Percentiles rank a stretch among this genome's conserved stretches.
phyloP scores from a whole-genome alignment of 2,113 vertebrate genomes.

The Mola mola region DNA sequence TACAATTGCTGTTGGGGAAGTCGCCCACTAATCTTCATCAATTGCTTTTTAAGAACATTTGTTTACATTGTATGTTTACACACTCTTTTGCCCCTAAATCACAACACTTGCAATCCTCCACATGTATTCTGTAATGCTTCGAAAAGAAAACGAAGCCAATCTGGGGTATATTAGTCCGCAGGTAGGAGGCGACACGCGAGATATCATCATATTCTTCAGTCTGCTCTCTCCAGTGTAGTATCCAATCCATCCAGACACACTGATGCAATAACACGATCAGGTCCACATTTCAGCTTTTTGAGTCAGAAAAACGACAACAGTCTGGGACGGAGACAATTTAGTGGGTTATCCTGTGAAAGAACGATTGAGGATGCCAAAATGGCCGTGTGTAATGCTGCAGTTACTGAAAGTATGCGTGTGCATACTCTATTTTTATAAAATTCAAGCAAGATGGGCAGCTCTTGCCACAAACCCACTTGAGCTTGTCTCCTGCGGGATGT shows the following conservation, averaged over 20 bases:
- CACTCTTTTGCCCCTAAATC: conserved; percentile 34
- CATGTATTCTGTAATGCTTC: conserved; percentile 4
- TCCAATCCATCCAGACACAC: not conserved
- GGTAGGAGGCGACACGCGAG: too few species aligned
- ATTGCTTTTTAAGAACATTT: conserved; percentile 15
- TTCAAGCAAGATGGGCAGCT: conserved; percentile 40
- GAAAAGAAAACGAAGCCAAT: not conserved
- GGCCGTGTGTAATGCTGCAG: conserved; percentile 32
- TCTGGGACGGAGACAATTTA: not conserved
- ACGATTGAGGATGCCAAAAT: conserved; percentile 62
- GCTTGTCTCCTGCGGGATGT: conserved; percentile 9
- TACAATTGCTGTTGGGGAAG: not conserved
- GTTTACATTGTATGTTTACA: conserved; percentile 75
- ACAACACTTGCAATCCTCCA: conserved; percentile 20
- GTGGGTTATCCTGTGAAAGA: conserved; percentile 61
- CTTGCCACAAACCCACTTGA: not conserved
- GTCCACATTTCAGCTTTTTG: conserved; percentile 3
- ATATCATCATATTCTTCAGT: not conserved
- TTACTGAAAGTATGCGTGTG: conserved; percentile 32
- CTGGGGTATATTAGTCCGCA: too few species aligned
- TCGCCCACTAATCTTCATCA: conserved; percentile 2
- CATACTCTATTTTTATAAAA: conserved; percentile 54
- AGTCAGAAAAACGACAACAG: not conserved
- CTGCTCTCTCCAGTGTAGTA: not conserved
- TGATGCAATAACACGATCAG: not conserved